phyloP scores from a whole-genome alignment of 1,140 invertebrate genomes.

The Plectrocnemia conspersa region DNA sequence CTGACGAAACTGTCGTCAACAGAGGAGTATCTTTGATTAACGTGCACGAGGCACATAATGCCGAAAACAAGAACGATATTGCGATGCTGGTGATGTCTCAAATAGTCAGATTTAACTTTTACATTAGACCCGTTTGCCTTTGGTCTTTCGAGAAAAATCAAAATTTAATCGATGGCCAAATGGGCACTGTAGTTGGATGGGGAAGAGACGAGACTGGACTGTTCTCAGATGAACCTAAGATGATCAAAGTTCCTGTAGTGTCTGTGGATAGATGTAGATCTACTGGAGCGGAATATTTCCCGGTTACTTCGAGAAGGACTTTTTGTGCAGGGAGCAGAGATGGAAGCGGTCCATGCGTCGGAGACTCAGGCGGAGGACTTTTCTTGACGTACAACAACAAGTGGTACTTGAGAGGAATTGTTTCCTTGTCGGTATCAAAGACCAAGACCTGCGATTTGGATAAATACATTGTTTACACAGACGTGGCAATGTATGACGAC shows the following conservation, averaged over 20 bases:
- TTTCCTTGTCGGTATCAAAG: constrained; percentile 45
- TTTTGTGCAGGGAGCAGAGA: constrained; percentile 47
- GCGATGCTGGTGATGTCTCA: constrained; percentile 43
- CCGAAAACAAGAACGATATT: constrained; percentile 42
- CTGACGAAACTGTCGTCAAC: constrained; percentile 35
- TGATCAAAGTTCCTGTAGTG: constrained; percentile 41
- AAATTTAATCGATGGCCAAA: constrained; percentile 39
- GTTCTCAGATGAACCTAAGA: constrained; percentile 36
- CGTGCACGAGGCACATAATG: no score
- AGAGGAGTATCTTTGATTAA: constrained; percentile 33
- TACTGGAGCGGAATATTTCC: constrained; percentile 34
- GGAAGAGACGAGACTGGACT: constrained; percentile 38
- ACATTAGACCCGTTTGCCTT: constrained; percentile 51
- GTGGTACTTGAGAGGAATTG: constrained; percentile 50
- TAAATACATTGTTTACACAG: constrained; percentile 51
- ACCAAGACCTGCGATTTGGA: constrained; percentile 44
- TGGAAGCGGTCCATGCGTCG: constrained; percentile 42
- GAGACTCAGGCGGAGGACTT: constrained; percentile 47
- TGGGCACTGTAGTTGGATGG: constrained; percentile 47
- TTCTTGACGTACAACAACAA: constrained; percentile 32
- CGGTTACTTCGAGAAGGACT: constrained; percentile 36
- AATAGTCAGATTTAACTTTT: constrained; percentile 35
- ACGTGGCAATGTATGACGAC: constrained; percentile 44
- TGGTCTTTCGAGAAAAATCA: constrained; percentile 44
- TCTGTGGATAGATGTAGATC: constrained; percentile 39